Evolutionary conservation across 2,113 vertebrate genomes (phyloP).

Genomic region (Etheostoma cragini): DNA sequence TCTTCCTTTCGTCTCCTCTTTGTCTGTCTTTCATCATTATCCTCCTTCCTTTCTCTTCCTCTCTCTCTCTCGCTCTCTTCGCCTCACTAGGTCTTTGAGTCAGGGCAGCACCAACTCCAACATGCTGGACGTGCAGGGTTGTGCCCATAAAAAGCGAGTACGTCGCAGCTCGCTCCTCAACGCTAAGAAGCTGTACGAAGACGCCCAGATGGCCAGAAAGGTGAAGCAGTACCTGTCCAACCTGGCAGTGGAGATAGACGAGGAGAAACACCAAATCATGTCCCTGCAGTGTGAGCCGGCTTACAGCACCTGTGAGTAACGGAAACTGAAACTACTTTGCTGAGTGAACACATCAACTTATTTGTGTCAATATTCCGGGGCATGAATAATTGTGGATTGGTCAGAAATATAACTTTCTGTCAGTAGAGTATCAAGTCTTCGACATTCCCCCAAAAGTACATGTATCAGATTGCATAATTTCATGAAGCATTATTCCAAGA

Average conservation of each 20-base stretch:
- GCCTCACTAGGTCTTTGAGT: slow-evolving; percentile 89
- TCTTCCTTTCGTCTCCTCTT: background rate
- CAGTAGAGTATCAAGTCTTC: background rate
- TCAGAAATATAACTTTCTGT: background rate
- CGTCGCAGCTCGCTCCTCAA: slow-evolving; percentile 96
- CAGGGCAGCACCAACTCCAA: slow-evolving; percentile 98
- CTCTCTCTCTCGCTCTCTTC: background rate
- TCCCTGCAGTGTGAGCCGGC: slow-evolving; percentile 94
- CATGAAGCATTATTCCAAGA: no score
- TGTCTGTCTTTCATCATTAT: slow-evolving; percentile 6
- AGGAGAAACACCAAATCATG: slow-evolving; percentile 94
- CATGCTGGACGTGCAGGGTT: slow-evolving; percentile 94
- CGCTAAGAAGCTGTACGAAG: slow-evolving; percentile 97
- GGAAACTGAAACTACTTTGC: background rate
- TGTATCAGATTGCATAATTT: background rate
- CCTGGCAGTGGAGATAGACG: slow-evolving; percentile 91
- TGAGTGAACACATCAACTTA: background rate
- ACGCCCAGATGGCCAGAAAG: slow-evolving; percentile 97
- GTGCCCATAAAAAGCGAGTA: slow-evolving; percentile 93
- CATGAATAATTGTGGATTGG: background rate
- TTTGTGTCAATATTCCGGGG: background rate
- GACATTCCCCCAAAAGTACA: background rate
- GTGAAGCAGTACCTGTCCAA: slow-evolving; percentile 97
- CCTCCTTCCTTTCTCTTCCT: background rate
- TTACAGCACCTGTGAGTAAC: slow-evolving; percentile 92